These are phyloP conservation scores for Tricholauxania praeusta DNA, from an alignment of 2,888 invertebrate genomes.

Conservation along the genomic window DNA sequence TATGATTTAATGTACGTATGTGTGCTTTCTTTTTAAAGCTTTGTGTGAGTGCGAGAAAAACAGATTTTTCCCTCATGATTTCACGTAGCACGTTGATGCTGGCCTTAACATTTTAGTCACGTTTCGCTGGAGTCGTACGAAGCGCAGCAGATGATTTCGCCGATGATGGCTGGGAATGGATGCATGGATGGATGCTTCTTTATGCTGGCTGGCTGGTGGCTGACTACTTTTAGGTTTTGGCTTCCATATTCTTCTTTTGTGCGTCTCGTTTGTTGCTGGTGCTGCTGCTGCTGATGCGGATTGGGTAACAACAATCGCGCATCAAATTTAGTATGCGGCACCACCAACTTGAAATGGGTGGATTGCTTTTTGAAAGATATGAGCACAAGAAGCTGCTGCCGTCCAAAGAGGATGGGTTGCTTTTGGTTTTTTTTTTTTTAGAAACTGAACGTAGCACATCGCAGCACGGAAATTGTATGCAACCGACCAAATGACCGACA, in stretches of 20 bases:
- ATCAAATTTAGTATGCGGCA: too few species aligned
- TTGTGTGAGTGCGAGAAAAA: slow-evolving; percentile 32
- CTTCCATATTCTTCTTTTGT: slow-evolving; percentile 5
- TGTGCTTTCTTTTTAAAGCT: background rate
- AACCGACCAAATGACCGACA: too few species aligned
- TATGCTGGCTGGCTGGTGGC: slow-evolving; percentile 1
- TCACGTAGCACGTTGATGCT: slow-evolving; percentile 33
- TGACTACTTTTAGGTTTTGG: slow-evolving; percentile 22
- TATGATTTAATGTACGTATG: slow-evolving; percentile 5
- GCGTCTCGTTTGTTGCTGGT: slow-evolving; percentile 5
- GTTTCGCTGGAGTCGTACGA: slow-evolving; percentile 50
- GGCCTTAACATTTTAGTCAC: slow-evolving; percentile 64
- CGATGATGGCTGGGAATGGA: slow-evolving; percentile 11
- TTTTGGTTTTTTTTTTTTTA: slow-evolving; percentile 19
- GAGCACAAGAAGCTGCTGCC: slow-evolving; percentile 52
- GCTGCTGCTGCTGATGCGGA: slow-evolving; percentile 18
- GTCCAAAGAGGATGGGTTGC: slow-evolving; percentile 10
- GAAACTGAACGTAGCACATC: slow-evolving; percentile 13
- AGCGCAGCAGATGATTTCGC: slow-evolving; percentile 22
- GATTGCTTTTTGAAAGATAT: slow-evolving; percentile 42
- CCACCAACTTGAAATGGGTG: slow-evolving; percentile 38
- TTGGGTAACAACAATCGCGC: slow-evolving; percentile 28
- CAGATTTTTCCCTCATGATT: slow-evolving; percentile 42
- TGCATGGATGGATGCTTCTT: background rate
- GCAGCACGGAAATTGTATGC: slow-evolving; percentile 3